Evolutionary conservation across 2,113 vertebrate species (phyloP), one percentile per base, ranked within the genome.

Genomic region (Tonatia bakeri): DNA sequence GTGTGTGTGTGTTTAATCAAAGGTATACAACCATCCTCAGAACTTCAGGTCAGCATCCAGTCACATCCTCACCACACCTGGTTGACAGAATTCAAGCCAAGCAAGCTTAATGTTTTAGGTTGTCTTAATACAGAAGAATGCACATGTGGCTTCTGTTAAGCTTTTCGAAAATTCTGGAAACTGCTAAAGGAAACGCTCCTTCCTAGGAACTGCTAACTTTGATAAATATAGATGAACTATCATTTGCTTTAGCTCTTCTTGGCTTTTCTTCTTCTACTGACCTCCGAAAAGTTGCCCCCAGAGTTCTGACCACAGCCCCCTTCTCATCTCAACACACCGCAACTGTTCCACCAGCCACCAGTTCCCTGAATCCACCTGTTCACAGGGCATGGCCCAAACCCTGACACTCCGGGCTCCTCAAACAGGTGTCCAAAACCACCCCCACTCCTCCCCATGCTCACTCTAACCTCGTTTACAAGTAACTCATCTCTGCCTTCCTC

Each of bases 21-120:
- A 77, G 33, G 43, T 11, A 59, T 24, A 19, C 26, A 91, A 43
- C 14, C 56, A 54, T 38, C 65, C 24, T 59, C 45, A 59, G 72
- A 94, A 40, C 61, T 45, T 79, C 65, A 89, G 26, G 26, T 59
- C 70, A 52, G 40, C 52, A 82, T 59, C 31, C 16, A 82, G 50
- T 24, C 54, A 36, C 13, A 47, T 0, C 14, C 64, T 72, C 28
- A 17, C 3, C 19, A 52, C 15, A 2, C 1, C 0, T 45, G 54
- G 20, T 9, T 86, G 38, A 82, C 3, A 86, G 38, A 94, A 82
- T 40, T 87, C 75, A 56, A 94, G 56, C 38, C 33, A 75, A 64
- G 47, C 28, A 65, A 75, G 61, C 7, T 24, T 54, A 45, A 45
- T 11, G 22, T 38, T 40, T 59, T 45, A n/a, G 20, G 79, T n/a